Conservation (phyloP, 2,113 vertebrate species). For the Nanorana parkeri region DNA sequence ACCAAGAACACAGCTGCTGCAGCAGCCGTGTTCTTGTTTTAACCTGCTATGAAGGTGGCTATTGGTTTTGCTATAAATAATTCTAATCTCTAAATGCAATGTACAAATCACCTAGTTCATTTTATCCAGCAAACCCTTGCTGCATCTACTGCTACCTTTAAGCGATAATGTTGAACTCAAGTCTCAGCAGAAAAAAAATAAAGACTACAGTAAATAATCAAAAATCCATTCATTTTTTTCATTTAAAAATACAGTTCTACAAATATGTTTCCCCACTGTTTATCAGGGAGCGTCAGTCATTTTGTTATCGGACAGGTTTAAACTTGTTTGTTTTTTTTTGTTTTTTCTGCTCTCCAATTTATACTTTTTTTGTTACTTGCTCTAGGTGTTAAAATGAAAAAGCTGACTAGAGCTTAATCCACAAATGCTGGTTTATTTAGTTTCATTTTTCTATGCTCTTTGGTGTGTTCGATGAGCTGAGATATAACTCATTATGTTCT, state of each 20-base stretch:
- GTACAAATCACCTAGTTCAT: constrained; percentile 4
- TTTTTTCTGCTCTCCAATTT: constrained; percentile 40
- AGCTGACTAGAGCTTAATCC: constrained; percentile 38
- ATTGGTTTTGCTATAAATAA: not conserved
- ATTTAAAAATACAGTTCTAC: constrained; percentile 16
- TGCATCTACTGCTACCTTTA: not conserved
- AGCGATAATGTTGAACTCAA: constrained; percentile 25
- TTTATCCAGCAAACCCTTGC: not conserved
- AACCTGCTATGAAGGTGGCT: too few species aligned
- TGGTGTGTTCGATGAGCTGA: constrained; percentile 19
- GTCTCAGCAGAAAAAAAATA: constrained; percentile 36
- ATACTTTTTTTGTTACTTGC: constrained; percentile 5
- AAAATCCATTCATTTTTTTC: constrained; percentile 7
- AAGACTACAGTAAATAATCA: not conserved
- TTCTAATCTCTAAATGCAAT: constrained; percentile 7
- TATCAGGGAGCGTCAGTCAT: constrained; percentile 34
- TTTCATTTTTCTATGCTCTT: constrained; percentile 12
- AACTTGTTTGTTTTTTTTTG: constrained; percentile 37
- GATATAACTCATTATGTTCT: constrained; percentile 33
- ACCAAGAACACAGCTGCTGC: too few species aligned
- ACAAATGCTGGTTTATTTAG: constrained; percentile 12
- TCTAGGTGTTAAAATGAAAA: constrained; percentile 44
- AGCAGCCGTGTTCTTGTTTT: too few species aligned
- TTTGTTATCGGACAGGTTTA: constrained; percentile 40
- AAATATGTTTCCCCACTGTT: constrained; percentile 28